A percentile compares a stretch with the other conserved stretches of the same genome.
phyloP scores from a whole-genome alignment of 1,140 invertebrate genomes.

The Conus ventricosus region DNA sequence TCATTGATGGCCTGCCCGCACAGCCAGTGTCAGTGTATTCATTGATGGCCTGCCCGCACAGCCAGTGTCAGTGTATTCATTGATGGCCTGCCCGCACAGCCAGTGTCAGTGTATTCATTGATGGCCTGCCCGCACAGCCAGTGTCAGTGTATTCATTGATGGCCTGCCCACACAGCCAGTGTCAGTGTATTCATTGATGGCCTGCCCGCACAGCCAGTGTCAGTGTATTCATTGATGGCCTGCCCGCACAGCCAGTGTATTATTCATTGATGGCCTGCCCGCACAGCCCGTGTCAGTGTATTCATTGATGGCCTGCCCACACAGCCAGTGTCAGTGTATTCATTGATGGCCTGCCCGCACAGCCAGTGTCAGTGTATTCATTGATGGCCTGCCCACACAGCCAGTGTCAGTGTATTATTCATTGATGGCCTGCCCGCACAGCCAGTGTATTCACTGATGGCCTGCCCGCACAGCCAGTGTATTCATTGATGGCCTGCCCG shows the following conservation, averaged over 20 bases:
- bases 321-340: constrained; percentile 46
- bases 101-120: constrained; percentile 64
- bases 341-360: constrained; percentile 71
- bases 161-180: constrained; percentile 53
- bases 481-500: constrained; percentile 72
- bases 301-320: constrained; percentile 72
- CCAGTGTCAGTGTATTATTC: no score
- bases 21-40: constrained; percentile 48
- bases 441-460: constrained; percentile 72
- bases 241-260: neutral
- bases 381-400: constrained; percentile 70
- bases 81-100: constrained; percentile 66
- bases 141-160: constrained; percentile 70
- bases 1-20: constrained; percentile 72
- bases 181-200: constrained; percentile 72
- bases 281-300: constrained; percentile 45
- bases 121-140: constrained; percentile 64
- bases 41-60: constrained; percentile 71
- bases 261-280: no score
- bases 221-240: constrained; percentile 73
- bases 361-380: constrained; percentile 48
- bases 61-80: constrained; percentile 60
- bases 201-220: constrained; percentile 38
- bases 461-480: constrained; percentile 47
- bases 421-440: constrained; percentile 71